phyloP scores from a whole-genome alignment of 1,140 invertebrate genomes.

The Metopolophium dirhodum region DNA sequence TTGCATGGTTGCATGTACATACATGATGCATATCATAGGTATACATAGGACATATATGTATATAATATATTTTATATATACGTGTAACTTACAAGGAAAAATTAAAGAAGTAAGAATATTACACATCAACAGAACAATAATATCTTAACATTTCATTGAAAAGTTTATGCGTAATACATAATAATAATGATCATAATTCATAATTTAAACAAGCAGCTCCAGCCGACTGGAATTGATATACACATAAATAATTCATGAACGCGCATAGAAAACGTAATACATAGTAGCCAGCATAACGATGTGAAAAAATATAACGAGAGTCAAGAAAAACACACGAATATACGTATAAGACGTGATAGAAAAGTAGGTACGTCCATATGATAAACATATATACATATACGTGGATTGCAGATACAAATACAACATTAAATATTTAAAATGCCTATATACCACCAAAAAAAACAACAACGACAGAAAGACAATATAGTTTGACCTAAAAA shows the following conservation, averaged over 20 bases:
- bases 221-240: conserved; percentile 17
- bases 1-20: not conserved
- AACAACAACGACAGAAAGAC: too few species aligned
- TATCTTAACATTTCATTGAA: not conserved
- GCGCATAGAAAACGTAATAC: not conserved
- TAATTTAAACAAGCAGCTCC: not conserved
- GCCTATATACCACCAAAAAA: too few species aligned
- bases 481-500: not conserved
- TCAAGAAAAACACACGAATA: not conserved
- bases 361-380: too few species aligned
- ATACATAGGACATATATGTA: not conserved
- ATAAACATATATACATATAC: too few species aligned
- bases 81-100: not conserved
- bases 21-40: not conserved
- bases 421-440: too few species aligned
- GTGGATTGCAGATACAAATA: too few species aligned
- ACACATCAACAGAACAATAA: conserved; percentile 4
- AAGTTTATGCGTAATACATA: not conserved
- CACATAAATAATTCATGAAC: conserved; percentile 29
- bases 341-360: not conserved
- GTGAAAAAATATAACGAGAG: not conserved
- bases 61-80: not conserved
- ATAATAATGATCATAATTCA: conserved; percentile 19
- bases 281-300: not conserved
- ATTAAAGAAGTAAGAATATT: not conserved